Evolutionary conservation across 1,140 invertebrate genomes (phyloP), one percentile per base, ranked within the genome.

Genomic region (Dendroctonus ponderosae): DNA sequence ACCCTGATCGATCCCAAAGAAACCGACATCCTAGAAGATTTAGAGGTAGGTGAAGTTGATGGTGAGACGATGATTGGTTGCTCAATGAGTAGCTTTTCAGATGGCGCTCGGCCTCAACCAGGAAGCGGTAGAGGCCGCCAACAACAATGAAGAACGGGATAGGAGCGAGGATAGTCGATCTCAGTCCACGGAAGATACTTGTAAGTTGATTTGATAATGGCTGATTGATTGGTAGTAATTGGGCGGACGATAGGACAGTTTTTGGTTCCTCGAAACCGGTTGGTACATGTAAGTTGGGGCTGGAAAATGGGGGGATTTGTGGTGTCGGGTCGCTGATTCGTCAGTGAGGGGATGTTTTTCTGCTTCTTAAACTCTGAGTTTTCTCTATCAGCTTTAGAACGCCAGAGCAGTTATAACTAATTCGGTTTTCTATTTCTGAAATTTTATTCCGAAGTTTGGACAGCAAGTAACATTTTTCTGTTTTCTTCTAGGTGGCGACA

Each of bases 1-100:
- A 88, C 91, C 79, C 86, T 97, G 76, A 92, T 98, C 71, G 94
- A 97, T 78, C 87, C 92, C 74, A 96, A 96, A 85, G 96, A 98
- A 83, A 94, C 93, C 15, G 95, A 98, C 81, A 91, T 97, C 70
- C 83, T 98, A 72, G 88, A 91, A 70, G 94, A 93, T 79, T 82
- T 93, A 67, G 90, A 91, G 78, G 82, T 89, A 14, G 0, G 50
- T 5, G 9, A 26, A 6, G n/a, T 52, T 52, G 50, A 26, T n/a
- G 6, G 8, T 52, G 50, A 8, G 46, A 7, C 8, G 11, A 48
- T n/a, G 46, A 5, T 5, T 7, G 46, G 7, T n/a, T 48, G 46
- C 11, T 14, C 11, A 14, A 48, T 7, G 7, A 48, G 46, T 12
- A 11, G 5, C 26, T 42, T 52, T 64, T 37, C 14, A 64, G 62